Base-by-base conservation (phyloP, 2,888 invertebrate species). In the Hetaerina titia region DNA sequence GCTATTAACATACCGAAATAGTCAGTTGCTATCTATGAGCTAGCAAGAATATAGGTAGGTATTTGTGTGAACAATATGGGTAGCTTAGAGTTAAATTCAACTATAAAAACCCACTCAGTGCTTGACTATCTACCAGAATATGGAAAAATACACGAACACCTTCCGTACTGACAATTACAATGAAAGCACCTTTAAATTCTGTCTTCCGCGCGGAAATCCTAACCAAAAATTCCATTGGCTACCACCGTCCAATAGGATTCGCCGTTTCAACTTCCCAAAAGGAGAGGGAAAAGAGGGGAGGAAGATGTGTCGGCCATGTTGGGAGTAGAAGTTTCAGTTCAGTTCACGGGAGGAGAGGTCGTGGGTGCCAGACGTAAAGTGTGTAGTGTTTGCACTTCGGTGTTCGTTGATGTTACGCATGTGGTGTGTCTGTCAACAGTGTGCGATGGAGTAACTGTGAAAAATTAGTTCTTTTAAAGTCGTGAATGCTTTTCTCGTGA, bases 221-320 rank as follows among this genome's bases (percentile, higher is more conserved):
- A 0, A 74, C 19, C 19, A 1, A 13, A 0, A 0, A 2, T 0
- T 4, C n/a, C 64, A 92, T 92, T 92, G 69, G 92, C 56, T 63
- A 56, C 17, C 19, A 8, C 11, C 11, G n/a, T 31, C 92, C 92
- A 92, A 92, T 92, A 22, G 69, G 0, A 69, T 22, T 11, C 0
- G 1, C 1, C 22, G 9, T 74, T 69, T 8, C 69, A 92, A n/a
- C 1, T 0, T 1, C 2, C 2, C 69, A 17, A 6, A 11, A 25
- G 2, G 45, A 64, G 69, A 45, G 63, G 45, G 11, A 45, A 56
- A 69, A n/a, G 92, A 69, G 92, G 56, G 69, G 69, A 31, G 69
- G 69, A 69, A 57, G 56, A n/a, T 22, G 45, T 56, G 92, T 64
- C 92, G 92, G 92, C 92, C 92, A 92, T 92, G 92, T 92, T 92